phyloP scores from a whole-genome alignment of 1,140 invertebrate species.

The Camponotus floridanus region DNA sequence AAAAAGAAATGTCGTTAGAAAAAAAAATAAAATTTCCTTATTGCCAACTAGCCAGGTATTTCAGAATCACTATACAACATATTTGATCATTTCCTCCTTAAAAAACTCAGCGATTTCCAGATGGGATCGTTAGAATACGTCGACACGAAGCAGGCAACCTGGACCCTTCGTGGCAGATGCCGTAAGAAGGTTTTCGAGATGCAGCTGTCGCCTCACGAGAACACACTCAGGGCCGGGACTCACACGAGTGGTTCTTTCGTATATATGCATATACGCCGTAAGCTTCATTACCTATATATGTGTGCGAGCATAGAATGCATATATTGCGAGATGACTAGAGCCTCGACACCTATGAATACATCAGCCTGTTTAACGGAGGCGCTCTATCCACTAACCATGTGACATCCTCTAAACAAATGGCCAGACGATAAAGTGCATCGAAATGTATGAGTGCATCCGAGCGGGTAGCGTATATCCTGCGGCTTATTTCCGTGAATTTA shows the following conservation, averaged over 20 bases:
- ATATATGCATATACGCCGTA: conserved; percentile 24
- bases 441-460: conserved; percentile 1
- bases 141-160: conserved; percentile 50
- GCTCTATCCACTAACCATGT: conserved; percentile 50
- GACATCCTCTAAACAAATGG: conserved; percentile 25
- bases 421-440: conserved; percentile 5
- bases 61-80: not conserved
- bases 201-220: conserved; percentile 70
- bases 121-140: conserved; percentile 67
- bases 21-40: not conserved
- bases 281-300: conserved; percentile 36
- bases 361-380: conserved; percentile 57
- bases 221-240: conserved; percentile 11
- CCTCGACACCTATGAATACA: conserved; percentile 73
- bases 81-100: not conserved
- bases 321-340: conserved; percentile 58
- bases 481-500: not conserved
- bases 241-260: not conserved
- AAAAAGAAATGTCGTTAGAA: not conserved
- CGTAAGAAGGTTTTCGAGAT: conserved; percentile 53
- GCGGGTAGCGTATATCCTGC: not conserved
- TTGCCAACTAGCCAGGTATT: not conserved
- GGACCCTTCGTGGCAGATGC: conserved; percentile 62
- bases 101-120: conserved; percentile 65
- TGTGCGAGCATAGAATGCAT: conserved; percentile 30